Evolutionary conservation across 1,140 invertebrate genomes (phyloP).

Genomic region (Pectinophora gossypiella): DNA sequence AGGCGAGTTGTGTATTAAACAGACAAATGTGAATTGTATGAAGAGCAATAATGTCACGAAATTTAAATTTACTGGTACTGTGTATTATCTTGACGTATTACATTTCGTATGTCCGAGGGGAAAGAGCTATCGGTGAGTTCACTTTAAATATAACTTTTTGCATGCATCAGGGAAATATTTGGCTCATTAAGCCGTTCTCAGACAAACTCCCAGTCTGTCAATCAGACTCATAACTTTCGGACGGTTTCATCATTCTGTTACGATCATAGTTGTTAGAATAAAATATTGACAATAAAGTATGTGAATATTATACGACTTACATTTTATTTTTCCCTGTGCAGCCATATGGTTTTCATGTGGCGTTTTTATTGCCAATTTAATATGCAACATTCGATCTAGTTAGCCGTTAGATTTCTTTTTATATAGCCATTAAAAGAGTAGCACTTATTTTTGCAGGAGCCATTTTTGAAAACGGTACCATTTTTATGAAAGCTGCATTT

Average conservation of each 20-base stretch:
- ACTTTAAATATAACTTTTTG: background rate
- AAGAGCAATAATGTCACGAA: background rate
- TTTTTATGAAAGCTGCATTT: constrained; percentile 55
- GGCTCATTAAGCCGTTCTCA: background rate
- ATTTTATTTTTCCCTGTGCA: background rate
- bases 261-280: background rate
- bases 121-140: background rate
- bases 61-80: background rate
- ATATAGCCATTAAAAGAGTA: no score
- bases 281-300: background rate
- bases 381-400: no score
- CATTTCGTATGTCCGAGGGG: background rate
- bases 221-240: no score
- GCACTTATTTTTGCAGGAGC: constrained; percentile 42
- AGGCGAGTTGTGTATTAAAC: background rate
- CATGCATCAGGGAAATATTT: background rate
- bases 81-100: background rate
- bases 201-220: background rate
- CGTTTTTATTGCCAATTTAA: constrained; percentile 4
- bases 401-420: no score
- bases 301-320: background rate
- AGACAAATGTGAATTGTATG: background rate
- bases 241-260: no score
- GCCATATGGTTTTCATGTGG: background rate
- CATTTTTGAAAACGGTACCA: constrained; percentile 51